Percentiles rank a stretch among this genome's conserved stretches.
Evolutionary conservation across 2,888 invertebrate species (phyloP).

Genomic region (Mimachlamys varia): DNA sequence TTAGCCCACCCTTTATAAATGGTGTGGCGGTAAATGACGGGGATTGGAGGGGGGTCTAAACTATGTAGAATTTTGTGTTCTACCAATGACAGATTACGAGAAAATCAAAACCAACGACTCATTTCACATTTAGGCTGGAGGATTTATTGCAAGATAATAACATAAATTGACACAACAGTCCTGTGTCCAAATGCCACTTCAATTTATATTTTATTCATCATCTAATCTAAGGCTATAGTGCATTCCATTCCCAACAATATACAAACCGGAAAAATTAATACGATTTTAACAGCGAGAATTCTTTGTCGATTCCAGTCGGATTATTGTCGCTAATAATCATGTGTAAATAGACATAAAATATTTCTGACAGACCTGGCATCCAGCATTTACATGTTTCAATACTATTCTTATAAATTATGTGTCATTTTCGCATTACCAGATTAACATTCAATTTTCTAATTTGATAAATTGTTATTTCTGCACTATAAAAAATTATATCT

Average conservation of each 20-base stretch:
- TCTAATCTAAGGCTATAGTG: background rate
- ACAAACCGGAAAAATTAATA: constrained; percentile 2
- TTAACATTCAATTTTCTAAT: constrained; percentile 32
- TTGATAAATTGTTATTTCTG: constrained; percentile 31
- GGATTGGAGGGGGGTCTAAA: background rate
- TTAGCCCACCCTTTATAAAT: background rate
- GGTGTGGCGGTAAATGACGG: background rate
- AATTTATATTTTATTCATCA: constrained; percentile 24
- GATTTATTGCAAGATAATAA: constrained; percentile 34
- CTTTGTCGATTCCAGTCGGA: background rate
- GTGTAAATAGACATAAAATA: constrained; percentile 17
- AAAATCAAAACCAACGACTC: constrained; percentile 31
- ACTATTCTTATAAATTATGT: constrained; percentile 26
- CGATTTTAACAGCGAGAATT: background rate
- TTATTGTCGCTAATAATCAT: background rate
- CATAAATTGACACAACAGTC: constrained; percentile 23
- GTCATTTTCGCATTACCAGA: constrained; percentile 20
- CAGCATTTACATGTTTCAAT: background rate
- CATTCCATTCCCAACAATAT: constrained; percentile 29
- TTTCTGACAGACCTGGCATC: background rate
- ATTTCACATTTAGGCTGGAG: constrained; percentile 21
- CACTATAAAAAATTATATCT: constrained; percentile 23
- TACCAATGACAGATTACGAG: constrained; percentile 14
- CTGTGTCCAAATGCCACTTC: constrained; percentile 28
- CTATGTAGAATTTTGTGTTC: background rate